Conservation (phyloP, 2,113 vertebrate genomes). For the rabbit (Oryctolagus cuniculus) region DNA sequence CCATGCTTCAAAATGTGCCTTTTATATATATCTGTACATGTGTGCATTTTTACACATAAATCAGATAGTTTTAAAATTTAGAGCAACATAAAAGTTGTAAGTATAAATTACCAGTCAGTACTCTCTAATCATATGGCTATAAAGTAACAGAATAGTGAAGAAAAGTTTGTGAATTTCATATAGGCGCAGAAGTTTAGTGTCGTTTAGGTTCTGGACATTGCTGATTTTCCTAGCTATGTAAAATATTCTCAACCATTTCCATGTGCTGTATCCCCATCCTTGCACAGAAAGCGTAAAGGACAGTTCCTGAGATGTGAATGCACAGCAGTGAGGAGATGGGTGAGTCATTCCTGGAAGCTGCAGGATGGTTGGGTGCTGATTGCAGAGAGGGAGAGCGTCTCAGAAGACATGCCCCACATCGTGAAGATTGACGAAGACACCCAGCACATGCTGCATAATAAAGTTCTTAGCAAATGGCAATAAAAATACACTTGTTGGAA, state of each 20-base stretch:
- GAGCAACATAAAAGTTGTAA: neutral
- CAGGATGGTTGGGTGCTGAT: neutral
- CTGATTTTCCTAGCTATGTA: neutral
- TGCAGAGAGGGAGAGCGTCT: neutral
- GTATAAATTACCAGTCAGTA: neutral
- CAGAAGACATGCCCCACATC: neutral
- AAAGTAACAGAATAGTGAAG: neutral
- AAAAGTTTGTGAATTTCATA: conserved; percentile 26
- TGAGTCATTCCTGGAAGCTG: neutral
- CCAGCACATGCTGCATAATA: neutral
- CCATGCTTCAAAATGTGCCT: neutral
- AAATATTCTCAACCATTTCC: neutral
- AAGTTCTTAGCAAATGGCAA: neutral
- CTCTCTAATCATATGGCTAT: neutral
- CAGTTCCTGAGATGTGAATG: neutral
- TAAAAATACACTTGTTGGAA: neutral
- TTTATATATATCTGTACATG: neutral
- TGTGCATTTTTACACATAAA: conserved; percentile 12
- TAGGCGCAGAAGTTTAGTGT: neutral
- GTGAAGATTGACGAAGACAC: neutral
- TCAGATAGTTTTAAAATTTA: neutral
- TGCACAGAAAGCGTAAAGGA: neutral
- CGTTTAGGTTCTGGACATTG: neutral
- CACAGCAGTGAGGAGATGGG: neutral
- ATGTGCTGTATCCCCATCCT: neutral